Evolutionary conservation across 2,888 invertebrate genomes (phyloP), one percentile per base, ranked within the genome.

Genomic region (Dorcus parallelipipedus): DNA sequence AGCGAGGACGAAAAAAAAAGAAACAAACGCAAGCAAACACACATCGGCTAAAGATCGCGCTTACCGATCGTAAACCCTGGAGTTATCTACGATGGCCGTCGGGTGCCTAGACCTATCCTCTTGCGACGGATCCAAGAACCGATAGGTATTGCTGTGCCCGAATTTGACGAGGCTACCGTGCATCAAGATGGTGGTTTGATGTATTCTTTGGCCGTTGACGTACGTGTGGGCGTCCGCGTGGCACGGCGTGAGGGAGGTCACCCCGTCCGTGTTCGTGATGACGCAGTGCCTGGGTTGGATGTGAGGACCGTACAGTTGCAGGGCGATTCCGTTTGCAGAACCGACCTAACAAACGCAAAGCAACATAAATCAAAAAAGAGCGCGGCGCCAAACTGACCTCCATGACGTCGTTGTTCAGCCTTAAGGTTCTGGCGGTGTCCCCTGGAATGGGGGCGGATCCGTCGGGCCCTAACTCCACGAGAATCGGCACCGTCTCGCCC

Each of bases 261-360:
- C 91, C 52, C 95, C 95, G 65, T 93, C 91, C 57, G 93, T 87
- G 73, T 88, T 87, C 54, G 96, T 93, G 68, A 98, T 90, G 70
- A 97, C 93, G 80, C 97, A 97, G 79, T 98, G 98, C 54, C 95
- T 85, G 9, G 97, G 89, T 81, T 93, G 93, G 66, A 97, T 93
- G 69, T 94, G 93, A 20, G 95, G 92, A 9, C 95, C 96, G 75
- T 90, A 91, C 60, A 93, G 82, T 74, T 91, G 92, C 53, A 93
- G 80, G 61, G 84, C 86, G 67, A 84, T 89, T 71, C 86, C 93
- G 81, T 85, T 97, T 83, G 84, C 94, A 74, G 82, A 89, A 2
- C 89, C 89, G 59, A 88, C 86, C 87, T 87, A 71, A 9, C 69
- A 67, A 56, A 57, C 47, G 50, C 43, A 58, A 61, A 7, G 1